Evolutionary conservation across 2,113 vertebrate genomes (phyloP).

Genomic region (Clarias batrachus): DNA sequence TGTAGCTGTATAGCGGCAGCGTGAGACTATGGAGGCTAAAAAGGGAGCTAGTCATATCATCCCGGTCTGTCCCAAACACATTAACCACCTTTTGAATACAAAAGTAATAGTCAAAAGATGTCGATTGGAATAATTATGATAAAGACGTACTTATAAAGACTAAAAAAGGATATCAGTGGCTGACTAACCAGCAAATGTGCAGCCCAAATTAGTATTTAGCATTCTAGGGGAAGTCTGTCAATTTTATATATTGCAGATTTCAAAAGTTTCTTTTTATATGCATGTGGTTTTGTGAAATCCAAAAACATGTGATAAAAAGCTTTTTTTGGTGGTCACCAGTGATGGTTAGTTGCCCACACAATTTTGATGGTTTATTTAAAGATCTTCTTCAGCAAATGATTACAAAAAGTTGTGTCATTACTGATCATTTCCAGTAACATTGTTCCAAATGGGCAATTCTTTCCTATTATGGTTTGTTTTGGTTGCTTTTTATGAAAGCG

Average conservation of each 20-base stretch:
- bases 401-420: conserved; percentile 68
- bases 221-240: conserved; percentile 23
- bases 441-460: conserved; percentile 59
- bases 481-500: conserved; percentile 70
- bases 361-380: conserved; percentile 42
- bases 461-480: conserved; percentile 68
- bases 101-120: conserved; percentile 2
- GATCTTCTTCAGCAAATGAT: conserved; percentile 59
- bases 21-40: not conserved
- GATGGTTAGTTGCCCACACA: conserved; percentile 32
- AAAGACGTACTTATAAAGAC: not conserved
- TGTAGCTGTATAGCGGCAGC: not conserved
- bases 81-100: not conserved
- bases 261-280: conserved; percentile 19
- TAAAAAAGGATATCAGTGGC: not conserved
- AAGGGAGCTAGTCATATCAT: not conserved
- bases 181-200: conserved; percentile 13
- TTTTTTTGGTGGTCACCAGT: conserved; percentile 21
- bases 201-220: conserved; percentile 29
- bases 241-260: conserved; percentile 39
- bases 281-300: conserved; percentile 23
- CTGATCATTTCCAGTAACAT: conserved; percentile 72
- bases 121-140: not conserved
- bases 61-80: conserved; percentile 3
- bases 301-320: conserved; percentile 29